phyloP scores from a whole-genome alignment of 2,113 vertebrate species.

The Dryoscopus gambensis region DNA sequence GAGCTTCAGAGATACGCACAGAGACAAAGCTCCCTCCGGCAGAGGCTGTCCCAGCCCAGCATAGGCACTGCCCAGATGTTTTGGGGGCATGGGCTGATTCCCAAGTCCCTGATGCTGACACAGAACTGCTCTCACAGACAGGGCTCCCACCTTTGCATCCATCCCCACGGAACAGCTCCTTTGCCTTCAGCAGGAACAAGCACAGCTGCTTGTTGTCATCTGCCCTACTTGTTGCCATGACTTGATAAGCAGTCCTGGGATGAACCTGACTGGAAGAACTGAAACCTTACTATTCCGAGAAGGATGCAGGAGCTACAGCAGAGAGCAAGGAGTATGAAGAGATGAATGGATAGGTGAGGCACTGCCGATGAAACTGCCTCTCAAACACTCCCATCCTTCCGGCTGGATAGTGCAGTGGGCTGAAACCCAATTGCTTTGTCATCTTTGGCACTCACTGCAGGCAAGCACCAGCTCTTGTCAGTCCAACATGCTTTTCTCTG shows the following conservation, averaged over 20 bases:
- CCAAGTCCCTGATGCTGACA: background rate
- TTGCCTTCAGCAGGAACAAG: background rate
- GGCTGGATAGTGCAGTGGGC: background rate
- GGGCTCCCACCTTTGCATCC: background rate
- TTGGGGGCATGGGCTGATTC: accelerated
- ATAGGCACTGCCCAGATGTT: accelerated
- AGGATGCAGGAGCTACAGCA: background rate
- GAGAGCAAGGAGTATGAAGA: background rate
- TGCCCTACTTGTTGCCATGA: background rate
- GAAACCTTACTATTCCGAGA: background rate
- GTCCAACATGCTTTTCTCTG: background rate
- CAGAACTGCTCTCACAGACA: background rate
- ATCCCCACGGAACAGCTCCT: background rate
- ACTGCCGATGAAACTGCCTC: background rate
- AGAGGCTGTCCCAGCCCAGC: background rate
- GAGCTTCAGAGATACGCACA: accelerated
- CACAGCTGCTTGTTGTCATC: accelerated
- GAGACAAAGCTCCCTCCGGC: background rate
- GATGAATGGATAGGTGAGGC: background rate
- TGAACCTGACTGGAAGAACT: background rate
- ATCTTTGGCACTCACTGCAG: background rate
- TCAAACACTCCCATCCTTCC: background rate
- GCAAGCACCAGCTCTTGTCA: background rate
- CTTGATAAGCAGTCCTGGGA: background rate
- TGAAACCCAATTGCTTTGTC: background rate